Evolutionary conservation across 2,888 invertebrate species (phyloP).

Genomic region (Gastrophysa polygoni): DNA sequence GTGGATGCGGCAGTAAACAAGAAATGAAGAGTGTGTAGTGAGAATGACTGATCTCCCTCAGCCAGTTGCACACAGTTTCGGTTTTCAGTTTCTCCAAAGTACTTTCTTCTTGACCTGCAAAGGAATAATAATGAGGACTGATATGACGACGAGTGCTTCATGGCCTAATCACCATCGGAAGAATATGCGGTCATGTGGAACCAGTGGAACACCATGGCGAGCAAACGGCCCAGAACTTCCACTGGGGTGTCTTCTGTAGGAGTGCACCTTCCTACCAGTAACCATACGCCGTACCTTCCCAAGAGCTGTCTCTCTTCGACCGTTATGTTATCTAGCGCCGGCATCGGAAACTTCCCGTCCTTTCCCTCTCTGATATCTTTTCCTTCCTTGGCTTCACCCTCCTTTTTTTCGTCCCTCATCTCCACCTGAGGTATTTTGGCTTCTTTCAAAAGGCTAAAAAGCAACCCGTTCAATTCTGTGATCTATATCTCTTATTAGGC

Average conservation of each 20-base stretch:
- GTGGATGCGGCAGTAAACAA: constrained; percentile 94
- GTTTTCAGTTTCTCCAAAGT: constrained; percentile 90
- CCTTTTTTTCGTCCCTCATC: constrained; percentile 59
- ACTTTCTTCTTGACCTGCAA: constrained; percentile 75
- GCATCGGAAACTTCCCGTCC: constrained; percentile 56
- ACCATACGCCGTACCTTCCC: constrained; percentile 96
- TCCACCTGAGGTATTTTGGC: constrained; percentile 82
- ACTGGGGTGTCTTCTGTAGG: constrained; percentile 78
- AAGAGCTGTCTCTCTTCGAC: constrained; percentile 88
- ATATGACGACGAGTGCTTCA: neutral
- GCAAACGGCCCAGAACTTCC: constrained; percentile 84
- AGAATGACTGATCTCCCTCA: constrained; percentile 79
- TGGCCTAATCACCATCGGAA: constrained; percentile 75
- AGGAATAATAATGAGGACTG: neutral
- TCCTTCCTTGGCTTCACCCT: constrained; percentile 37
- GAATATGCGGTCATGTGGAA: constrained; percentile 98
- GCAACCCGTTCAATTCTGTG: no score
- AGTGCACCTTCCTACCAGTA: constrained; percentile 91
- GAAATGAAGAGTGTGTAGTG: constrained; percentile 91
- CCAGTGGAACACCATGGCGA: constrained; percentile 99
- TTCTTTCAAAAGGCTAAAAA: constrained; percentile 81
- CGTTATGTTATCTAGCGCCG: constrained; percentile 71
- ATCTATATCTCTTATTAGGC: no score
- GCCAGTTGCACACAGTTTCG: constrained; percentile 92
- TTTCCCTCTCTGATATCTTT: constrained; percentile 42